Conservation (phyloP, 2,113 vertebrate species). For the Corythoichthys haematopterus region DNA sequence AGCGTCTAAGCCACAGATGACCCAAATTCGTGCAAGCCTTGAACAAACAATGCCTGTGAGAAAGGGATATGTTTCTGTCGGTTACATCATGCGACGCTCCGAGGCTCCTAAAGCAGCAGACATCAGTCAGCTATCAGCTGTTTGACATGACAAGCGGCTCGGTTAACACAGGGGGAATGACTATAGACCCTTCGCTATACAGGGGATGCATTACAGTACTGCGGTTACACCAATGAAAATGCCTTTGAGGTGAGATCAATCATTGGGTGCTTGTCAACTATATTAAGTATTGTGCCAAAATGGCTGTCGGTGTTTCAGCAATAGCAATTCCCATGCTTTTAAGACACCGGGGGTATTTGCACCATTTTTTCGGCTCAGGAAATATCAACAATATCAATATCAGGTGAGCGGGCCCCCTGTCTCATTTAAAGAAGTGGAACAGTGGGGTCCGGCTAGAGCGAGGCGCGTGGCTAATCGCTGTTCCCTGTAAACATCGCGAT, state of each 20-base stretch:
- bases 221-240: conserved; percentile 69
- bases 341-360: conserved; percentile 71
- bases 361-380: conserved; percentile 63
- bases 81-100: conserved; percentile 69
- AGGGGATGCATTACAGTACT: conserved; percentile 67
- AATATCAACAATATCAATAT: conserved; percentile 56
- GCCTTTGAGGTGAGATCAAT: conserved; percentile 69
- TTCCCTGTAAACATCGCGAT: conserved; percentile 77
- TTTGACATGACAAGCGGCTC: conserved; percentile 65
- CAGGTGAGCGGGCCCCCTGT: conserved; percentile 57
- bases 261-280: conserved; percentile 68
- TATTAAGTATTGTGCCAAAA: conserved; percentile 63
- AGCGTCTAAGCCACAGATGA: conserved; percentile 71
- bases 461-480: conserved; percentile 70
- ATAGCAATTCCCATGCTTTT: conserved; percentile 65
- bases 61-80: conserved; percentile 52
- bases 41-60: conserved; percentile 57
- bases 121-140: conserved; percentile 69
- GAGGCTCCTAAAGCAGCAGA: conserved; percentile 57
- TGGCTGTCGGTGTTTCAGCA: conserved; percentile 58
- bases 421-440: conserved; percentile 65
- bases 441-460: conserved; percentile 61
- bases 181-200: conserved; percentile 56
- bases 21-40: conserved; percentile 65
- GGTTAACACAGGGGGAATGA: conserved; percentile 56